A percentile compares a stretch with the other conserved stretches of the same genome.
phyloP scores from a whole-genome alignment of 2,888 invertebrate species.

The Drosophila stalkeri region DNA sequence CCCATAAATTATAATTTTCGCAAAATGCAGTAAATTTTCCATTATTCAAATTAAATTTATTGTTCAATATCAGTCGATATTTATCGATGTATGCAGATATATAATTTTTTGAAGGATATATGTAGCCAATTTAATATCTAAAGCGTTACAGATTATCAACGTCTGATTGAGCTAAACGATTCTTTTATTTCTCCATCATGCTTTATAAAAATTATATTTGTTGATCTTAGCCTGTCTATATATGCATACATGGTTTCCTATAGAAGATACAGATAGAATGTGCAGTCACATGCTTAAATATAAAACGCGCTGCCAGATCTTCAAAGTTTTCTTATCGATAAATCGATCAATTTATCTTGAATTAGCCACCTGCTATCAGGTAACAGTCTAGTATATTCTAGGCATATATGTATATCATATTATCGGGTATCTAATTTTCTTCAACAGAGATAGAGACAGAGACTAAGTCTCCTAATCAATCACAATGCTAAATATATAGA shows the following conservation, averaged over 20 bases:
- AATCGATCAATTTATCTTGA: not conserved
- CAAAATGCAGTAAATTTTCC: too few species aligned
- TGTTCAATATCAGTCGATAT: not conserved
- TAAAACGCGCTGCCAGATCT: not conserved
- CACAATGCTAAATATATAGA: not conserved
- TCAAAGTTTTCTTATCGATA: not conserved
- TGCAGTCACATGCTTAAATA: too few species aligned
- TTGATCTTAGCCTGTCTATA: too few species aligned
- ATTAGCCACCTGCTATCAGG: not conserved
- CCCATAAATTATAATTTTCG: too few species aligned
- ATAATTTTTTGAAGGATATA: too few species aligned
- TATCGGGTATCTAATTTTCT: not conserved
- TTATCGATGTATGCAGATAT: not conserved
- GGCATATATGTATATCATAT: too few species aligned
- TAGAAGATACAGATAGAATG: not conserved
- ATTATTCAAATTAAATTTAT: too few species aligned
- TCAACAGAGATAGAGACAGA: not conserved
- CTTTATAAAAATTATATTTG: too few species aligned
- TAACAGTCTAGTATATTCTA: not conserved
- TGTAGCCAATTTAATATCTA: too few species aligned
- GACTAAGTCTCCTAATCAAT: not conserved
- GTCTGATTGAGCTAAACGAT: too few species aligned
- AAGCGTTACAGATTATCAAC: too few species aligned
- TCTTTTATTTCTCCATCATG: too few species aligned
- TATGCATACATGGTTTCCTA: not conserved